phyloP scores from a whole-genome alignment of 2,888 invertebrate genomes.

The Chironomus tentans region DNA sequence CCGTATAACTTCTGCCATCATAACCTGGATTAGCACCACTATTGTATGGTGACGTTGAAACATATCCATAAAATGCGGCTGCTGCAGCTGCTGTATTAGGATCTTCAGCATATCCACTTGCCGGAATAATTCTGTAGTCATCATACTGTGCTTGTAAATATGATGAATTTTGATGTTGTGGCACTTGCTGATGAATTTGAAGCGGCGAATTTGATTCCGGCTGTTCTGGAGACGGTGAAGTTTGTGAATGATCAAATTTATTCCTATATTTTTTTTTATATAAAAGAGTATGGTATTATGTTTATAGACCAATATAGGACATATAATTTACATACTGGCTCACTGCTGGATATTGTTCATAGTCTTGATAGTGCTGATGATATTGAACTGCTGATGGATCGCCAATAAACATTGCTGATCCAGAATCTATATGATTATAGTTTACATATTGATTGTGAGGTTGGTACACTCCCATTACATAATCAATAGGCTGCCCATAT shows the following conservation, averaged over 20 bases:
- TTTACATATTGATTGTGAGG: constrained; percentile 41
- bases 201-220: constrained; percentile 48
- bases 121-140: constrained; percentile 56
- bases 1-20: constrained; percentile 41
- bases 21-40: constrained; percentile 43
- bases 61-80: constrained; percentile 53
- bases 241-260: constrained; percentile 43
- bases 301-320: no score
- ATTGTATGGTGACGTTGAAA: constrained; percentile 52
- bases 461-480: constrained; percentile 41
- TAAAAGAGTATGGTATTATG: no score
- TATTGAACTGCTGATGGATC: constrained; percentile 33
- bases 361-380: constrained; percentile 47
- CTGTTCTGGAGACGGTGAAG: constrained; percentile 49
- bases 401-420: constrained; percentile 29
- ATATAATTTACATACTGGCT: constrained; percentile 43
- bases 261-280: no score
- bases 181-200: constrained; percentile 39
- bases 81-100: constrained; percentile 34
- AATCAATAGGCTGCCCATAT: constrained; percentile 47
- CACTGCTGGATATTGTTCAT: constrained; percentile 47
- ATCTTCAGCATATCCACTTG: constrained; percentile 51
- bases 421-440: constrained; percentile 37
- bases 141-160: constrained; percentile 46
- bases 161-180: constrained; percentile 36